Conservation (phyloP, 2,888 invertebrate species). For the Nomada hirtipes region DNA sequence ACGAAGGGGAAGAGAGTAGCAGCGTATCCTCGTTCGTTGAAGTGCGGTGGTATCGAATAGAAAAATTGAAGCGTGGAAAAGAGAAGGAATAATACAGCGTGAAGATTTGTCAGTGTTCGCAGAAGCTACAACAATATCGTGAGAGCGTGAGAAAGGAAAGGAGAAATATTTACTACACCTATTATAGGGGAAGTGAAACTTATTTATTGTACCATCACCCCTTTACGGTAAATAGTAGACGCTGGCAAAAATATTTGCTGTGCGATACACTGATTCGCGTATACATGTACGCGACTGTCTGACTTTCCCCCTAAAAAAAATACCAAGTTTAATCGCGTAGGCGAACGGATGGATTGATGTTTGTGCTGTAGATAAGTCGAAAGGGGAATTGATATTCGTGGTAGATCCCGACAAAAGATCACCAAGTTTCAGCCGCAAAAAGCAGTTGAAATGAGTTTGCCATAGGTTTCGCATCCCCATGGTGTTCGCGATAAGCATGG, state of each 20-base stretch:
- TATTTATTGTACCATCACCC: no score
- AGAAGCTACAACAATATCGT: no score
- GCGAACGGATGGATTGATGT: slow-evolving; percentile 5
- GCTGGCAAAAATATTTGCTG: slow-evolving; percentile 26
- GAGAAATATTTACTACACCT: no score
- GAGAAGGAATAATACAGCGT: neutral
- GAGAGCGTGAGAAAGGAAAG: no score
- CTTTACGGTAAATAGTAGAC: neutral
- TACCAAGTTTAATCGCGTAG: slow-evolving; percentile 2
- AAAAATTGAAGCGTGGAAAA: no score
- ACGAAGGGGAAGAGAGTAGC: slow-evolving; percentile 4
- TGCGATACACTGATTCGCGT: slow-evolving; percentile 17
- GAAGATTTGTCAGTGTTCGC: no score
- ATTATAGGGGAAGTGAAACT: no score
- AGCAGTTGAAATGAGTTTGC: slow-evolving; percentile 26
- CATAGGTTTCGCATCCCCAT: slow-evolving; percentile 22
- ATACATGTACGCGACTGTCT: neutral
- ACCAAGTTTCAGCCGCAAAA: slow-evolving; percentile 14
- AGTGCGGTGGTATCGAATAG: neutral
- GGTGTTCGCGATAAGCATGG: slow-evolving; percentile 43
- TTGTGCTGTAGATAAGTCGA: slow-evolving; percentile 7
- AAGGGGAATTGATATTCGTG: slow-evolving; percentile 11
- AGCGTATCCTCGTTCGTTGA: neutral
- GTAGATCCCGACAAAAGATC: slow-evolving; percentile 22
- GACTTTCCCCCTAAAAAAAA: neutral